Conservation (phyloP, 1,140 invertebrate species). For the Drosophila nannoptera region DNA sequence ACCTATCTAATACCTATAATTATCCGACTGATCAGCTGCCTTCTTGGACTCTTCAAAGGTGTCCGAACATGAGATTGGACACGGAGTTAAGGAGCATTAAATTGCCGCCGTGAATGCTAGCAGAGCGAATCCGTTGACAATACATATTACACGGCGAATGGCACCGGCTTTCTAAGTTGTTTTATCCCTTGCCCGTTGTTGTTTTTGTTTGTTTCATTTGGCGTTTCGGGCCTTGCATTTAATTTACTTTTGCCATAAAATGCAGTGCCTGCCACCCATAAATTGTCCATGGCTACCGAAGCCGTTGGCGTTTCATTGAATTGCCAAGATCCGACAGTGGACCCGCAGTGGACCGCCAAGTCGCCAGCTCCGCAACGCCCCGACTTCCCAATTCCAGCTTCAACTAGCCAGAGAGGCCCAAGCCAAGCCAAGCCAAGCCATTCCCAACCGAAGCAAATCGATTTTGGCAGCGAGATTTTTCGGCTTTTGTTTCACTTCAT, state of each 20-base stretch:
- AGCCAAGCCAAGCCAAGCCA: slow-evolving; percentile 19
- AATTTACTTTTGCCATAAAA: slow-evolving; percentile 40
- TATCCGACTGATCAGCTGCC: slow-evolving; percentile 1
- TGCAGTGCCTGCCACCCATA: slow-evolving; percentile 30
- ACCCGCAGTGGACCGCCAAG: no score
- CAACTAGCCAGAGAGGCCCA: slow-evolving; percentile 10
- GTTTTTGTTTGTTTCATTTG: slow-evolving; percentile 1
- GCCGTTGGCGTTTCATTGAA: slow-evolving; percentile 7
- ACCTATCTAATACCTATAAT: not conserved
- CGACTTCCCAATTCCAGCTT: slow-evolving; percentile 9
- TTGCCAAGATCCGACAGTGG: slow-evolving; percentile 1
- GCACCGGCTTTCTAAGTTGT: slow-evolving; percentile 17
- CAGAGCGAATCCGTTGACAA: slow-evolving; percentile 38
- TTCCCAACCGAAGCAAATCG: slow-evolving; percentile 41
- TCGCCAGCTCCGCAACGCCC: no score
- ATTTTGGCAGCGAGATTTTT: slow-evolving; percentile 31
- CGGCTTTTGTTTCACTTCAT: not conserved
- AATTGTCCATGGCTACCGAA: slow-evolving; percentile 29
- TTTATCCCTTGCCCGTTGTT: not conserved
- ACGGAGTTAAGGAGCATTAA: slow-evolving; percentile 28
- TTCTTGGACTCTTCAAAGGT: not conserved
- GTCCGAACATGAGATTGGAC: slow-evolving; percentile 7
- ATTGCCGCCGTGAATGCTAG: slow-evolving; percentile 4
- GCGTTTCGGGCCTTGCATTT: slow-evolving; percentile 34
- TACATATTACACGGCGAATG: slow-evolving; percentile 20